phyloP scores from a whole-genome alignment of 1,140 invertebrate species.

The Atopsyche davidsoni region DNA sequence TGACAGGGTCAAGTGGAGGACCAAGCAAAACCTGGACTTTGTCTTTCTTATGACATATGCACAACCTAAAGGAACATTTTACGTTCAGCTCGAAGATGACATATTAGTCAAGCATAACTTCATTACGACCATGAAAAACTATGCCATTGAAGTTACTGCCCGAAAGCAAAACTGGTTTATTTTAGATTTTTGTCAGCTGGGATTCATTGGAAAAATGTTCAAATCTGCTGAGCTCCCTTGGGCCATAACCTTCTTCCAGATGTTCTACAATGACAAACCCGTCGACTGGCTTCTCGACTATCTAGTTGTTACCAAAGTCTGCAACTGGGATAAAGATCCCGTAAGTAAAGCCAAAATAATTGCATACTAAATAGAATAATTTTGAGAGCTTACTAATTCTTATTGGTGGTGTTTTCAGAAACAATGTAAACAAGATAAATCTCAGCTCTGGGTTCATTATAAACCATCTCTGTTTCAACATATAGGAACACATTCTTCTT shows the following conservation, averaged over 20 bases:
- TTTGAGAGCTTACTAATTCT: too few species aligned
- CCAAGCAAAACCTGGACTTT: slow-evolving; percentile 95
- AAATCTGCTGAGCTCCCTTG: slow-evolving; percentile 81
- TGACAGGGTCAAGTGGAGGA: slow-evolving; percentile 88
- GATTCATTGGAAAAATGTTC: slow-evolving; percentile 94
- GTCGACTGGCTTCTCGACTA: slow-evolving; percentile 95
- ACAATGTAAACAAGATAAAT: slow-evolving; percentile 77
- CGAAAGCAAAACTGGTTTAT: slow-evolving; percentile 83
- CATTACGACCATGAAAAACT: slow-evolving; percentile 81
- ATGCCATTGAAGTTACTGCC: slow-evolving; percentile 72
- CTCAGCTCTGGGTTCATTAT: slow-evolving; percentile 77
- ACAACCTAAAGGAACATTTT: slow-evolving; percentile 72
- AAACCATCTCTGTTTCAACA: slow-evolving; percentile 95
- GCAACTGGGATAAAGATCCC: slow-evolving; percentile 74
- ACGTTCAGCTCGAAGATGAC: slow-evolving; percentile 92
- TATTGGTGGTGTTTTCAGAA: slow-evolving; percentile 72
- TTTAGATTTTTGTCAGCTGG: slow-evolving; percentile 89
- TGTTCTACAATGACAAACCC: slow-evolving; percentile 94
- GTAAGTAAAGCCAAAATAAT: too few species aligned
- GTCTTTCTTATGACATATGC: slow-evolving; percentile 95
- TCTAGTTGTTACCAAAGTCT: slow-evolving; percentile 85
- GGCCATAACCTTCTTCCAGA: slow-evolving; percentile 88
- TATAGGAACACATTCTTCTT: slow-evolving; percentile 89
- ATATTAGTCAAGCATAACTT: slow-evolving; percentile 85
- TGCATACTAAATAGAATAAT: too few species aligned